Conservation (phyloP, 2,113 vertebrate genomes). For the Percina caprodes region DNA sequence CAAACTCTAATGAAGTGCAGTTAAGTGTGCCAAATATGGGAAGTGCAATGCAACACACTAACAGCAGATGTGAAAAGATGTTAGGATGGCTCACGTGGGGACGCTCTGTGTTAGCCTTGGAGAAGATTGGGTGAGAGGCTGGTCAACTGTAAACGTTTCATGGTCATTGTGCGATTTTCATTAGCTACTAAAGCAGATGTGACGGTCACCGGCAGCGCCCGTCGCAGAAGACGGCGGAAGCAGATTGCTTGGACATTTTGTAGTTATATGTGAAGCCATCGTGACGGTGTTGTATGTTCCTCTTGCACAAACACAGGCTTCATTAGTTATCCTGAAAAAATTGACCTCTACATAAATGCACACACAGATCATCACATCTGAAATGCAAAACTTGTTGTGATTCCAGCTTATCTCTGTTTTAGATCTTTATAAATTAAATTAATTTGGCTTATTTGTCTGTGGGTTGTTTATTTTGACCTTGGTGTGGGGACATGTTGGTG, state of each 20-base stretch:
- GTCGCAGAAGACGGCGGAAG: background rate
- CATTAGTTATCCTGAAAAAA: background rate
- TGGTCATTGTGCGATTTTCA: slow-evolving; percentile 27
- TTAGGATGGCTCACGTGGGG: slow-evolving; percentile 23
- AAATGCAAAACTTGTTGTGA: no score
- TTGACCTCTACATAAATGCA: background rate
- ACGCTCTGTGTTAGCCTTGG: background rate
- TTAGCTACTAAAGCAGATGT: slow-evolving; percentile 59
- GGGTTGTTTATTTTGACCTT: slow-evolving; percentile 10
- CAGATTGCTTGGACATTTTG: background rate
- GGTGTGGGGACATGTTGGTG: background rate
- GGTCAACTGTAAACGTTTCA: slow-evolving; percentile 47
- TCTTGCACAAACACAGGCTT: slow-evolving; percentile 35
- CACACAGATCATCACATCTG: background rate
- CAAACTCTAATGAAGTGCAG: slow-evolving; percentile 48
- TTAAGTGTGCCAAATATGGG: slow-evolving; percentile 44
- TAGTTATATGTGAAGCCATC: slow-evolving; percentile 20
- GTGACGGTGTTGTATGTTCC: slow-evolving; percentile 18
- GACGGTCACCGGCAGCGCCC: slow-evolving; percentile 50
- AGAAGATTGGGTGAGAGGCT: slow-evolving; percentile 16
- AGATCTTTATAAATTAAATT: background rate
- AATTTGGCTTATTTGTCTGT: no score
- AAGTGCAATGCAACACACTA: slow-evolving; percentile 19
- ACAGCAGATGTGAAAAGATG: slow-evolving; percentile 57
- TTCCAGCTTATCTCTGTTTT: background rate